Evolutionary conservation across 2,888 invertebrate species (phyloP).

Genomic region (Spicauda simplicius): DNA sequence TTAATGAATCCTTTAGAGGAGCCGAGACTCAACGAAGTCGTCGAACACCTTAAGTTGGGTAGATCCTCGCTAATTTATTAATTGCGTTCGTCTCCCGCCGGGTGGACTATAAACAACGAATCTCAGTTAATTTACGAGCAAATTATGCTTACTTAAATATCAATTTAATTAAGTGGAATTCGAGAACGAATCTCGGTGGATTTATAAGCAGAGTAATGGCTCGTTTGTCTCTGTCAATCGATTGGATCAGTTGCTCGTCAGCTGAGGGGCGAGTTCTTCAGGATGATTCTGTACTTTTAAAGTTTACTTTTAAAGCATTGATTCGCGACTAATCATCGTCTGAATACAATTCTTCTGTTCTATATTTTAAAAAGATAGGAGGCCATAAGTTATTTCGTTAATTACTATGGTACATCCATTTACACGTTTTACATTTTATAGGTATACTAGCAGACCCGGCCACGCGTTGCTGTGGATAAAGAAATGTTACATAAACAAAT

Average conservation of each 20-base stretch:
- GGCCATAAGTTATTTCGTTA: too few relatives aligned
- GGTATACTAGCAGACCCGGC: too few relatives aligned
- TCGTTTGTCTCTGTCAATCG: conserved; percentile 76
- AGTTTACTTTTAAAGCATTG: background rate
- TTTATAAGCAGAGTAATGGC: conserved; percentile 57
- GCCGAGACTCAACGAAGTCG: conserved; percentile 49
- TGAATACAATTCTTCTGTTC: background rate
- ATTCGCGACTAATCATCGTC: background rate
- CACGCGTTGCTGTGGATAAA: too few relatives aligned
- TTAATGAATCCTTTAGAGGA: conserved; percentile 75
- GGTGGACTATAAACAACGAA: conserved; percentile 77
- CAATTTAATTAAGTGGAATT: conserved; percentile 84
- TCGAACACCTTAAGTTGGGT: conserved; percentile 74
- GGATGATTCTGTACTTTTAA: background rate
- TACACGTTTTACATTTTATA: too few relatives aligned
- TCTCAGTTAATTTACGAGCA: conserved; percentile 83
- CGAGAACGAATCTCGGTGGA: conserved; percentile 68
- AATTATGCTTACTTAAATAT: conserved; percentile 85
- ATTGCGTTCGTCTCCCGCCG: conserved; percentile 74
- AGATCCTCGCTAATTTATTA: conserved; percentile 82
- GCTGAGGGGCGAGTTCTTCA: conserved; percentile 12
- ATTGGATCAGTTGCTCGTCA: conserved; percentile 45
- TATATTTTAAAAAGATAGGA: background rate
- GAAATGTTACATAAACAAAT: too few relatives aligned
- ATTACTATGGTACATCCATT: too few relatives aligned